Base-by-base conservation (phyloP, 2,888 invertebrate genomes). In the Amblyteles armatorius region DNA sequence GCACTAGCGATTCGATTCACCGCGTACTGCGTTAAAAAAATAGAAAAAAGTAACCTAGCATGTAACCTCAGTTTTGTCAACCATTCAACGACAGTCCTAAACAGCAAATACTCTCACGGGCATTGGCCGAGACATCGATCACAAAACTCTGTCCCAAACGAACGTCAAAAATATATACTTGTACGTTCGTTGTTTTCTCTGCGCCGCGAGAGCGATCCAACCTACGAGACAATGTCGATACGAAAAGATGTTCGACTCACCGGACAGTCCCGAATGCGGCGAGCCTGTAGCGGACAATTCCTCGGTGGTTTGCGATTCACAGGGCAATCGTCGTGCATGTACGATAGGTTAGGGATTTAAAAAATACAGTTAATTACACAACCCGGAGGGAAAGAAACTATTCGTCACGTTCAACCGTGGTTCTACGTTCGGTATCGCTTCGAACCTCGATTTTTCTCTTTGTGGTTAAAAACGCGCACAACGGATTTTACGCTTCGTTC, bases 211-310 rank as follows among this genome's bases (percentile, higher is more conserved):
- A 36, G 33, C n/a, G 19, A 55, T 55, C 22, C 7, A 13, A 52
- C 19, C 4, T 26, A 73, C 26, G 50, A 50, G 19, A 50, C 33
- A 13, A 16, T 26, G 26, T 33, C 13, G 13, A 22, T 57, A 44
- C 3, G 19, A 48, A 67, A 79, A 65, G 6, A 5, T 71, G n/a
- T 3, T 22, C 22, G 60, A 79, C 83, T 83, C 55, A 83, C 83
- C 79, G 83, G 19, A 33, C 68, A 40, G 13, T 67, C 76, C 7
- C 40, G 72, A 65, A 3, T 63, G n/a, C 57, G 33, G 11, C n/a
- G 73, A 73, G 29, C 48, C 68, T 68, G 40, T 67, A 9, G 33
- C 5, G 19, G 22, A 40, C 1, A 50, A 50, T 68, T 72, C 50
- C 68, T 67, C 68, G 63, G 48, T 65, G 52, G 50, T 36, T 73